Base-by-base conservation (phyloP, 1,140 invertebrate species). In the Leptinotarsa undecemlineata region DNA sequence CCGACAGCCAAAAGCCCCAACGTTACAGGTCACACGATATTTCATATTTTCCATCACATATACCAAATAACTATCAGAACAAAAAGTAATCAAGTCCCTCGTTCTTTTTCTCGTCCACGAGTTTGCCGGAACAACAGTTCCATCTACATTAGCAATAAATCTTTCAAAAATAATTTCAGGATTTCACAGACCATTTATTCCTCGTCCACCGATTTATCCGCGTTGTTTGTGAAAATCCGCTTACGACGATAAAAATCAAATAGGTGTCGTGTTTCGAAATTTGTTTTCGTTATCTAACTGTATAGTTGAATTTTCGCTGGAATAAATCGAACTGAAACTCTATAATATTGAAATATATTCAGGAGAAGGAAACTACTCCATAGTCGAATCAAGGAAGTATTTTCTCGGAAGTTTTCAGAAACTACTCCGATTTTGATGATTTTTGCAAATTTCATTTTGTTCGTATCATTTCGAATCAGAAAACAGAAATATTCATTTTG, bases 231-330 rank as follows among this genome's bases (percentile, higher is more conserved):
- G 64, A 23, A 67, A 42, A 67, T 67, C 42, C 64, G 21, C 42
- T 67, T 67, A 19, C 42, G 42, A 19, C 26, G 64, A 67, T 67
- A 67, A 67, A 67, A 67, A 67, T 67, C 64, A 33, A 67, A 67
- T 67, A 67, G 64, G 64, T 67, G 64, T 67, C 23, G 42, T 67
- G 64, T 67, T 67, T 67, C 26, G 42, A 67, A 67, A 67, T 67
- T 67, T 67, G 64, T 67, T 67, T 67, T 67, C 64, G 64, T 67
- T 67, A 67, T 67, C 64, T 67, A 67, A 67, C 26, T 67, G 13
- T 67, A 21, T 33, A 67, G 64, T 67, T 67, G 23, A 67, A 67
- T 67, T 67, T 23, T 67, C 42, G 3, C 23, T 13, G 19, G 64
- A 23, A 67, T 67, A 67, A 67, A 67, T 67, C 64, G 42, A 26